phyloP scores from a whole-genome alignment of 1,140 invertebrate species.

The Heliconius congener region DNA sequence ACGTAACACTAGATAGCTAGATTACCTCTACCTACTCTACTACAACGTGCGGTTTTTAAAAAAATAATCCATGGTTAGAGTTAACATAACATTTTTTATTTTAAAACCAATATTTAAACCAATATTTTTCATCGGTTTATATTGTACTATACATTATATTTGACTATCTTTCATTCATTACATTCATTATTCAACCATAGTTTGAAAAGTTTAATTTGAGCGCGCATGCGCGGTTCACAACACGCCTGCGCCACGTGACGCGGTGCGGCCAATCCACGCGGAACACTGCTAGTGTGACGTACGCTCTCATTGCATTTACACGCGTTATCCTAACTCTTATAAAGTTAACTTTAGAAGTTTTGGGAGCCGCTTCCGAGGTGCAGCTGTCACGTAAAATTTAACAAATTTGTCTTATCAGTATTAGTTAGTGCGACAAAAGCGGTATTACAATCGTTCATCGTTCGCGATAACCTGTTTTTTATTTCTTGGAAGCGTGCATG shows the following conservation, averaged over 20 bases:
- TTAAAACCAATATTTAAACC: too few species aligned
- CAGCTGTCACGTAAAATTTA: not conserved
- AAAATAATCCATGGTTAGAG: too few species aligned
- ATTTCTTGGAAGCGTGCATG: slow-evolving; percentile 74
- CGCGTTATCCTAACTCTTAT: slow-evolving; percentile 31
- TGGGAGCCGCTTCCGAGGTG: not conserved
- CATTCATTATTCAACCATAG: not conserved
- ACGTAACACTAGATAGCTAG: too few species aligned
- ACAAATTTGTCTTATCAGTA: not conserved
- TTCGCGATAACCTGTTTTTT: slow-evolving; percentile 67
- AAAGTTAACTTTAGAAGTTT: slow-evolving; percentile 48
- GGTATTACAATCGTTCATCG: slow-evolving; percentile 43
- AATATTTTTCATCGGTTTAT: too few species aligned
- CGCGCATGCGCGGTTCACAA: slow-evolving; percentile 63
- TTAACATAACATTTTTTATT: too few species aligned
- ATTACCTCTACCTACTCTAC: too few species aligned
- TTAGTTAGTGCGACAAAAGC: slow-evolving; percentile 13
- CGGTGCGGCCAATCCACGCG: slow-evolving; percentile 52
- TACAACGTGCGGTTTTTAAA: too few species aligned
- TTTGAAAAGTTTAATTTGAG: slow-evolving; percentile 58
- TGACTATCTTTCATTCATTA: not conserved
- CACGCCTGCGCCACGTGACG: slow-evolving; percentile 65
- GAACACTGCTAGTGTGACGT: slow-evolving; percentile 54
- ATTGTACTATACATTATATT: not conserved
- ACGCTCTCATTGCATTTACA: slow-evolving; percentile 49